Evolutionary conservation across 1,140 invertebrate species (phyloP).

Genomic region (Lepeophtheirus salmonis): DNA sequence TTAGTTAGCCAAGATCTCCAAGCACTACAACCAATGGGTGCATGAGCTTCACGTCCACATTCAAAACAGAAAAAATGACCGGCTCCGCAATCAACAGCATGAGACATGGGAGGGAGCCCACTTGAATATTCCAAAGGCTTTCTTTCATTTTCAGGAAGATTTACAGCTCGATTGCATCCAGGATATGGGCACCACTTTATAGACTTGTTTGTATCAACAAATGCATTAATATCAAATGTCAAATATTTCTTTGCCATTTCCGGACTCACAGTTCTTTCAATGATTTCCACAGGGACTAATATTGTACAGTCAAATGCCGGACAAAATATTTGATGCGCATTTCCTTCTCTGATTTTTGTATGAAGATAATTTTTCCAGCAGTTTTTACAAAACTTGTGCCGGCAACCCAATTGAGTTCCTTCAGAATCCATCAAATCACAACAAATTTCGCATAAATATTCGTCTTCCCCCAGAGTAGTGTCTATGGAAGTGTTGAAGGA

Average conservation of each 20-base stretch:
- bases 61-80: slow-evolving; percentile 55
- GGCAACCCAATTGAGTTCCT: slow-evolving; percentile 36
- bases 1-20: slow-evolving; percentile 44
- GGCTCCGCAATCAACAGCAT: slow-evolving; percentile 50
- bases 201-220: slow-evolving; percentile 48
- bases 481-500: no score
- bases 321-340: slow-evolving; percentile 44
- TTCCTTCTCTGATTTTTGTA: slow-evolving; percentile 45
- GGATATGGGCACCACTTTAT: slow-evolving; percentile 54
- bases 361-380: slow-evolving; percentile 49
- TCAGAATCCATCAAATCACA: slow-evolving; percentile 25
- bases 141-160: slow-evolving; percentile 40
- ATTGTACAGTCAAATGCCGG: slow-evolving; percentile 43
- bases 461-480: slow-evolving; percentile 6
- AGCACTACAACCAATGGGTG: slow-evolving; percentile 43
- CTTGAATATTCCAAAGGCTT: no score
- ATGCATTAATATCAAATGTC: slow-evolving; percentile 54
- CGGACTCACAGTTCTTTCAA: slow-evolving; percentile 43
- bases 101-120: slow-evolving; percentile 32
- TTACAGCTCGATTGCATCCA: slow-evolving; percentile 45
- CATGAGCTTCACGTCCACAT: slow-evolving; percentile 42
- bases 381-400: slow-evolving; percentile 41
- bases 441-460: slow-evolving; percentile 42
- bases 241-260: slow-evolving; percentile 45
- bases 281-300: slow-evolving; percentile 45